A percentile compares a stretch with the other conserved stretches of the same genome.
These are phyloP conservation scores for Ceratoteleas bidentatus DNA, from an alignment of 1,140 invertebrate species.

Conservation along the genomic window DNA sequence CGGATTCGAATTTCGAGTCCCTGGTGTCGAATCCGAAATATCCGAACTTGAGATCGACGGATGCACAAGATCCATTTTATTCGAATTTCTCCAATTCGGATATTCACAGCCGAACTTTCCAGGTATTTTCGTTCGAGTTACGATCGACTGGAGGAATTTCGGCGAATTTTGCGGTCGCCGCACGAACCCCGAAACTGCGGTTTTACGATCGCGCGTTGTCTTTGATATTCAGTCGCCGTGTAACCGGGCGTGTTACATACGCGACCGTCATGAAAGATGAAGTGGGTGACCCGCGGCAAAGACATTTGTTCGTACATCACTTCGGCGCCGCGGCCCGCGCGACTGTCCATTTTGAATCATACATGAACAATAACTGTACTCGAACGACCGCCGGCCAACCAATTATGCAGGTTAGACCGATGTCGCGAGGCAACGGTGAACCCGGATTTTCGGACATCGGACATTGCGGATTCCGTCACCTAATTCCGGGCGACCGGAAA, in stretches of 20 bases:
- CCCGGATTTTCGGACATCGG: slow-evolving; percentile 25
- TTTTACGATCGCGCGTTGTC: slow-evolving; percentile 25
- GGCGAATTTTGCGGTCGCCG: no score
- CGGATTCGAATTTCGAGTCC: no score
- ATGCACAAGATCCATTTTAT: no score
- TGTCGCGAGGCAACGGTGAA: slow-evolving; percentile 39
- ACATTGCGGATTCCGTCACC: slow-evolving; percentile 5
- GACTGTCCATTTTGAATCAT: slow-evolving; percentile 45
- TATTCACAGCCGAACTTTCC: no score
- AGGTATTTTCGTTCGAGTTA: no score
- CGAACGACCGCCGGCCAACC: slow-evolving; percentile 33
- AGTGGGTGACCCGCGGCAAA: slow-evolving; percentile 70
- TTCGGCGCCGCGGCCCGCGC: slow-evolving; percentile 22
- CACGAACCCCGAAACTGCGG: slow-evolving; percentile 1
- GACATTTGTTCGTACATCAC: slow-evolving; percentile 61
- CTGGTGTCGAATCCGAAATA: no score
- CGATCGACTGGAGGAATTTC: no score
- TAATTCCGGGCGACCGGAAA: slow-evolving; percentile 11
- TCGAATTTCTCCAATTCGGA: no score
- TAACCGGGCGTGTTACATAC: slow-evolving; percentile 67
- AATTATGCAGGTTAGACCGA: slow-evolving; percentile 54
- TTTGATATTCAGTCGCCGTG: slow-evolving; percentile 63
- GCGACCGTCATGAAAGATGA: slow-evolving; percentile 75
- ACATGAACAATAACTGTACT: slow-evolving; percentile 64
- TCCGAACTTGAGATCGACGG: no score